Evolutionary conservation across 2,888 invertebrate species (phyloP).

Genomic region (Elysia crispata): DNA sequence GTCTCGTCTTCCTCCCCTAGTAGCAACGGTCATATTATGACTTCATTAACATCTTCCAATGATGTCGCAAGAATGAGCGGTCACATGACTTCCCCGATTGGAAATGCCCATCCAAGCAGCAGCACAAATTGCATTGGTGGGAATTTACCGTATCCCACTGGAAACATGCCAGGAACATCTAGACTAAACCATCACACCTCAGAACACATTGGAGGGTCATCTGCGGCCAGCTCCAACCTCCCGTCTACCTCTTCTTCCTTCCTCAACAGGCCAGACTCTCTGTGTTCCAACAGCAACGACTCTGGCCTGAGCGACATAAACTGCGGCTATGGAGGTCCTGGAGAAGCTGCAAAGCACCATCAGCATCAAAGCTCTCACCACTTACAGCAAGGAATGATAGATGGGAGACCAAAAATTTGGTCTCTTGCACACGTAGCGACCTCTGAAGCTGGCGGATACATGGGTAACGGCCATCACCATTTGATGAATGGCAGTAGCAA

Average conservation of each 20-base stretch:
- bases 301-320: slow-evolving; percentile 71
- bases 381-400: slow-evolving; percentile 51
- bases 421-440: slow-evolving; percentile 75
- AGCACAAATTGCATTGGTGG: too few relatives aligned
- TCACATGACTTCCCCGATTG: slow-evolving; percentile 34
- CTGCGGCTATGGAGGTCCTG: slow-evolving; percentile 59
- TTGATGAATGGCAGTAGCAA: not conserved
- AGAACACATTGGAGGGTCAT: slow-evolving; percentile 24
- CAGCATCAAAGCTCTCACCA: slow-evolving; percentile 41
- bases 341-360: not conserved
- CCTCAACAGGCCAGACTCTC: slow-evolving; percentile 65
- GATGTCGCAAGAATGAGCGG: not conserved
- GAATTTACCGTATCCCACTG: not conserved
- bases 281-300: slow-evolving; percentile 72
- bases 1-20: too few relatives aligned
- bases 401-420: slow-evolving; percentile 72
- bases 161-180: not conserved
- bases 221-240: slow-evolving; percentile 6
- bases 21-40: too few relatives aligned
- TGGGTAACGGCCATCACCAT: slow-evolving; percentile 31
- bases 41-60: too few relatives aligned
- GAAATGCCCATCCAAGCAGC: not conserved
- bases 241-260: slow-evolving; percentile 14
- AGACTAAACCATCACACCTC: slow-evolving; percentile 32
- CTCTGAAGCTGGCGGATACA: slow-evolving; percentile 58